phyloP scores from a whole-genome alignment of 1,140 invertebrate species.

The Tribolium castaneum region DNA sequence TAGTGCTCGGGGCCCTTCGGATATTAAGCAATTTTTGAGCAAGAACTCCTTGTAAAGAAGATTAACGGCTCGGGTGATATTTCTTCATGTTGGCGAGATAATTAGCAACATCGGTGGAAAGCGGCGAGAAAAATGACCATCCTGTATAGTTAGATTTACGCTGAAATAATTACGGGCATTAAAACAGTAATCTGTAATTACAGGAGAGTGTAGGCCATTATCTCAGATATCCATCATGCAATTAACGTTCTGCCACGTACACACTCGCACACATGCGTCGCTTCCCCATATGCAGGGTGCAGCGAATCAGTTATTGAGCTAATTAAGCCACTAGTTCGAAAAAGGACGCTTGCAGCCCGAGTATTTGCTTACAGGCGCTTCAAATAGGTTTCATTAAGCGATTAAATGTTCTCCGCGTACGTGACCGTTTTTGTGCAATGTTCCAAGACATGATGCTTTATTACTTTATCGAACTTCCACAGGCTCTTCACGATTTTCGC shows the following conservation, averaged over 20 bases:
- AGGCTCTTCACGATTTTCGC: slow-evolving; percentile 20
- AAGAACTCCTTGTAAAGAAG: slow-evolving; percentile 37
- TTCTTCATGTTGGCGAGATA: slow-evolving; percentile 33
- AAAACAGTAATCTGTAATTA: slow-evolving; percentile 44
- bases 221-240: slow-evolving; percentile 43
- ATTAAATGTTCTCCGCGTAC: slow-evolving; percentile 14
- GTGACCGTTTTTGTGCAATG: background rate
- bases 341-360: slow-evolving; percentile 14
- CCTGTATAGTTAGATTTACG: slow-evolving; percentile 26
- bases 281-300: slow-evolving; percentile 27
- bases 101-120: slow-evolving; percentile 32
- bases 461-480: slow-evolving; percentile 14
- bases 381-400: slow-evolving; percentile 21
- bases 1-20: slow-evolving; percentile 17
- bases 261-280: slow-evolving; percentile 35
- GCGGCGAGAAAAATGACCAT: slow-evolving; percentile 2
- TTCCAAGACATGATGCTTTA: background rate
- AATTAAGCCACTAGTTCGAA: slow-evolving; percentile 10
- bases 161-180: slow-evolving; percentile 42
- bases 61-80: slow-evolving; percentile 25
- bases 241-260: slow-evolving; percentile 40
- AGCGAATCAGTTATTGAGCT: slow-evolving; percentile 30
- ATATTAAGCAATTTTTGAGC: slow-evolving; percentile 49
- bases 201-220: slow-evolving; percentile 36
- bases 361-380: background rate